Evolutionary conservation across 2,797 vertebrate genomes (phyloP).

Genomic region (Pipistrellus pygmaeus): DNA sequence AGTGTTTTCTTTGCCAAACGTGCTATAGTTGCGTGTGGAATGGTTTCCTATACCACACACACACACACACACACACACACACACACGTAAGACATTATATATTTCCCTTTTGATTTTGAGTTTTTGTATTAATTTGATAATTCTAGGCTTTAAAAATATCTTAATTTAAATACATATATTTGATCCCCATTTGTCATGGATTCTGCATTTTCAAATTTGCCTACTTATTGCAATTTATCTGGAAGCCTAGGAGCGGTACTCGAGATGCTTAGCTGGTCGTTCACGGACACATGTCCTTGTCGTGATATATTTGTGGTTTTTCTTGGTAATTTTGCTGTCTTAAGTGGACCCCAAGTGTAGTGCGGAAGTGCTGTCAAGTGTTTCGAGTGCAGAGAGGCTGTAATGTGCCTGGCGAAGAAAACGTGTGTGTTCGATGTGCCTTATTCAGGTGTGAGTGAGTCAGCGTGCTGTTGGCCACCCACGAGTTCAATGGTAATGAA

Average conservation of each 20-base stretch:
- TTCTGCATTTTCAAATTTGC: background rate
- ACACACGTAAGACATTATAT: too few relatives aligned
- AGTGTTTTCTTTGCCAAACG: background rate
- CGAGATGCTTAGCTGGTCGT: background rate
- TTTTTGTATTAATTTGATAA: background rate
- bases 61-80: accelerated
- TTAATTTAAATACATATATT: background rate
- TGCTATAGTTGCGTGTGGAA: background rate
- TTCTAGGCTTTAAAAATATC: background rate
- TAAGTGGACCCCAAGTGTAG: background rate
- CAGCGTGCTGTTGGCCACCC: accelerated
- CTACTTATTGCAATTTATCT: background rate
- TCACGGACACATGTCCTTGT: background rate
- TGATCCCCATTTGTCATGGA: background rate
- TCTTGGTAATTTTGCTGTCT: background rate
- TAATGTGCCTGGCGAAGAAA: background rate
- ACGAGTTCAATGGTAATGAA: background rate
- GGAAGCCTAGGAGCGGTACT: background rate
- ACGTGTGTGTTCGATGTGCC: background rate
- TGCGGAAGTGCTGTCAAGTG: background rate
- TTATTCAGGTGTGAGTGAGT: background rate
- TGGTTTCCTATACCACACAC: background rate
- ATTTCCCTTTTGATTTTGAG: background rate
- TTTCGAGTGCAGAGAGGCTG: background rate
- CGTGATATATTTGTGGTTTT: background rate